Conservation (phyloP, 2,113 vertebrate species). For the Spheniscus mendiculus region DNA sequence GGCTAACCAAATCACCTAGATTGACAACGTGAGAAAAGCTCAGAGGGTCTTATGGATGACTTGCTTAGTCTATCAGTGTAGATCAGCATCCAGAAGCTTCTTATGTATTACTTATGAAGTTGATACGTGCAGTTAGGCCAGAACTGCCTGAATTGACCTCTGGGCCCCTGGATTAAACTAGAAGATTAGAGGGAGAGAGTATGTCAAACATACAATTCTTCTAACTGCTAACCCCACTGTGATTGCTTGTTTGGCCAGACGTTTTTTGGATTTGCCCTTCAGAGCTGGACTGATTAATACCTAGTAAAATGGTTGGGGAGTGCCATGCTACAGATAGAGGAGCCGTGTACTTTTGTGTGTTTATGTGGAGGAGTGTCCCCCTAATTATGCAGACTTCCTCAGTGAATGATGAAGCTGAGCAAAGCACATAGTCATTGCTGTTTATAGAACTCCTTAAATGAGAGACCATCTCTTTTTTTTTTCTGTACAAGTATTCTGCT, state of each 20-base stretch:
- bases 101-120: constrained; percentile 24
- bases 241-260: constrained; percentile 36
- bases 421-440: background rate
- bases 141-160: constrained; percentile 40
- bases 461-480: background rate
- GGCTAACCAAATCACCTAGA: constrained; percentile 54
- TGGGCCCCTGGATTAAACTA: constrained; percentile 24
- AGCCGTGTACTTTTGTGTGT: background rate
- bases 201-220: background rate
- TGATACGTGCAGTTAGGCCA: constrained; percentile 3
- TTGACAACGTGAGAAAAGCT: constrained; percentile 40
- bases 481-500: no score
- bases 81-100: constrained; percentile 42
- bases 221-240: background rate
- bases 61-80: constrained; percentile 52
- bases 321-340: background rate
- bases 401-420: background rate
- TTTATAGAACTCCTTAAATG: constrained; percentile 5
- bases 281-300: constrained; percentile 34
- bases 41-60: background rate
- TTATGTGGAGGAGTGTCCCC: background rate
- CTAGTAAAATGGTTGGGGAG: background rate
- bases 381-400: background rate
- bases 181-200: background rate
- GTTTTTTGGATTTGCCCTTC: constrained; percentile 13